A percentile compares a stretch with the other conserved stretches of the same genome.
Conservation (phyloP, 2,113 vertebrate species). For the Tachycineta bicolor region DNA sequence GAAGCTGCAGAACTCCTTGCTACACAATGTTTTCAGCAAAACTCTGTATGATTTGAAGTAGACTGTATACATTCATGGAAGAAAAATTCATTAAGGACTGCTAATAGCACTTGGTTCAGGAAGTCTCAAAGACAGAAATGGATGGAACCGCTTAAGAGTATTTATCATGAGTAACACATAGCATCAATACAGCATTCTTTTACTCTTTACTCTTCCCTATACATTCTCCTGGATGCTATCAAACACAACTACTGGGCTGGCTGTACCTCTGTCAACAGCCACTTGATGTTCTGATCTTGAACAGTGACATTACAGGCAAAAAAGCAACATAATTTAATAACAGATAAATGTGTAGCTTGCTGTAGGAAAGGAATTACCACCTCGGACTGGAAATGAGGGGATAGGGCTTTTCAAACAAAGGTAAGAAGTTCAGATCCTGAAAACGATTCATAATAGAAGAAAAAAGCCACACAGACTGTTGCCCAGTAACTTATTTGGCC, state of each 20-base stretch:
- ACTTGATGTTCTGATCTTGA: background rate
- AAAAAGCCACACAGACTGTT: background rate
- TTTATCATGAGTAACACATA: background rate
- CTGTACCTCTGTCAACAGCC: background rate
- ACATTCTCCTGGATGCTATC: background rate
- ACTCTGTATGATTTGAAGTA: background rate
- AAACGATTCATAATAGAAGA: background rate
- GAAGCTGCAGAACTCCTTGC: background rate
- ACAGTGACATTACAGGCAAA: background rate
- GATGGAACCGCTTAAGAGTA: background rate
- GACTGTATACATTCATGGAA: background rate
- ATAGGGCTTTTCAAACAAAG: background rate
- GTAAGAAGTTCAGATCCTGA: background rate
- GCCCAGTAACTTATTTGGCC: background rate
- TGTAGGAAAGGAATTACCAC: background rate
- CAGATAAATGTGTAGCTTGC: background rate
- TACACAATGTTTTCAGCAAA: background rate
- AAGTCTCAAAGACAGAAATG: background rate
- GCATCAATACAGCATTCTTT: background rate
- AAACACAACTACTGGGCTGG: background rate
- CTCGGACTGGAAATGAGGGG: background rate
- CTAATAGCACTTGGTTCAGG: background rate
- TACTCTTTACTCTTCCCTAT: background rate
- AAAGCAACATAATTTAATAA: background rate
- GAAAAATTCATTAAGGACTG: background rate